Percentiles rank a stretch among this genome's conserved stretches.
These are phyloP conservation scores for Megalurothrips usitatus DNA, from an alignment of 2,888 invertebrate species.

Conservation along the genomic window DNA sequence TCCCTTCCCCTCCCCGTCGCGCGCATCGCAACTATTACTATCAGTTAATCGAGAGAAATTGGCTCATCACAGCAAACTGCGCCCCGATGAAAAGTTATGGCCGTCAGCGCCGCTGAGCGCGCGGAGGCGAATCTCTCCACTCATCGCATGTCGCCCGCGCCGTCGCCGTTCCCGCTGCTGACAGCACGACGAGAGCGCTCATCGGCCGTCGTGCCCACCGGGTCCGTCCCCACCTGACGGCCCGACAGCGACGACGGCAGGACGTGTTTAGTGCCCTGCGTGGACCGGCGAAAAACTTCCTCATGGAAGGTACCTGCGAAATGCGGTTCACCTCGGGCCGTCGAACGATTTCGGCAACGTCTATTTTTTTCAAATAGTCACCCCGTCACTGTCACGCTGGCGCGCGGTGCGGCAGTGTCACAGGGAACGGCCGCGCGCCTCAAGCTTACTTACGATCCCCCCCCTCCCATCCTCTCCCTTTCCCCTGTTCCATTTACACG, in stretches of 20 bases:
- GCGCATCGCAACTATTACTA: not conserved
- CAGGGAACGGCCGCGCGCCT: not conserved
- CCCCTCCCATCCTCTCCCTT: not conserved
- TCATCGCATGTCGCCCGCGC: not conserved
- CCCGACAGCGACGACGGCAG: no score
- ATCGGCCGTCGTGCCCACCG: no score
- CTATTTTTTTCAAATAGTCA: no score
- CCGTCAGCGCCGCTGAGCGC: no score
- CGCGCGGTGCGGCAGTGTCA: not conserved
- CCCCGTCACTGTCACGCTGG: no score
- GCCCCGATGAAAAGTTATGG: slow-evolving; percentile 14
- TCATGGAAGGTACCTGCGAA: no score
- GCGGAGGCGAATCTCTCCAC: not conserved
- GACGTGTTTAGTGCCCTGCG: no score
- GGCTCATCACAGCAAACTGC: slow-evolving; percentile 4
- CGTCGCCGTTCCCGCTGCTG: not conserved
- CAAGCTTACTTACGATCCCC: not conserved
- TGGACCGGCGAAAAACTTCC: no score
- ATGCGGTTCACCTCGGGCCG: no score
- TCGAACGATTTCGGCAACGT: no score
- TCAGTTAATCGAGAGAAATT: slow-evolving; percentile 11
- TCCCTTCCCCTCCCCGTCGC: not conserved
- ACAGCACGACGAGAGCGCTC: no score
- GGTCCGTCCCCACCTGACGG: no score
- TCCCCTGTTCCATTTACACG: slow-evolving; percentile 2